phyloP scores from a whole-genome alignment of 2,797 vertebrate genomes.

The Argentina silus region DNA sequence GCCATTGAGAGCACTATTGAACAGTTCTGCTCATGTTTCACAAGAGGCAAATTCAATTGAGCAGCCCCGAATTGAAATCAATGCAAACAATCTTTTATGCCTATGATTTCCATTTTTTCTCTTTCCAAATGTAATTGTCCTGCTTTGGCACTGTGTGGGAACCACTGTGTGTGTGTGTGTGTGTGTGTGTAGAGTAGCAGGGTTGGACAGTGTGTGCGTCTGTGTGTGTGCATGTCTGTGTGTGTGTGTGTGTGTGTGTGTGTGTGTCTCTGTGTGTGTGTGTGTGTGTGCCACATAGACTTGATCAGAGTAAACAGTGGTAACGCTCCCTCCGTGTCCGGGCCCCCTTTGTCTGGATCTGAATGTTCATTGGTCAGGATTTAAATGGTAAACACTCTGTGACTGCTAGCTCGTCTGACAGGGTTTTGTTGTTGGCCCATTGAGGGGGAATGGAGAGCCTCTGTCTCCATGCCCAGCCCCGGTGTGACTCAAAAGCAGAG shows the following conservation, averaged over 20 bases:
- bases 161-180: too few relatives aligned
- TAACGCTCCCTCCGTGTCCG: conserved; percentile 63
- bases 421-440: conserved; percentile 76
- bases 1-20: too few relatives aligned
- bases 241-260: neutral
- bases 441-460: conserved; percentile 76
- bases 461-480: conserved; percentile 72
- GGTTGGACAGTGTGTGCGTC: neutral
- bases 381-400: conserved; percentile 78
- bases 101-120: too few relatives aligned
- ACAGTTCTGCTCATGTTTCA: too few relatives aligned
- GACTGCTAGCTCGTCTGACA: conserved; percentile 78
- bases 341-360: conserved; percentile 71
- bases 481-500: conserved; percentile 74
- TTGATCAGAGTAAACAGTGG: conserved; percentile 75
- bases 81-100: too few relatives aligned
- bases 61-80: too few relatives aligned
- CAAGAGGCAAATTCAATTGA: too few relatives aligned
- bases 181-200: too few relatives aligned
- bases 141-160: too few relatives aligned
- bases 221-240: neutral
- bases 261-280: neutral
- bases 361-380: conserved; percentile 69
- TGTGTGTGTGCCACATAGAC: conserved; percentile 60
- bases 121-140: too few relatives aligned